phyloP scores from a whole-genome alignment of 2,888 invertebrate genomes.

The Scaptomyza flava region DNA sequence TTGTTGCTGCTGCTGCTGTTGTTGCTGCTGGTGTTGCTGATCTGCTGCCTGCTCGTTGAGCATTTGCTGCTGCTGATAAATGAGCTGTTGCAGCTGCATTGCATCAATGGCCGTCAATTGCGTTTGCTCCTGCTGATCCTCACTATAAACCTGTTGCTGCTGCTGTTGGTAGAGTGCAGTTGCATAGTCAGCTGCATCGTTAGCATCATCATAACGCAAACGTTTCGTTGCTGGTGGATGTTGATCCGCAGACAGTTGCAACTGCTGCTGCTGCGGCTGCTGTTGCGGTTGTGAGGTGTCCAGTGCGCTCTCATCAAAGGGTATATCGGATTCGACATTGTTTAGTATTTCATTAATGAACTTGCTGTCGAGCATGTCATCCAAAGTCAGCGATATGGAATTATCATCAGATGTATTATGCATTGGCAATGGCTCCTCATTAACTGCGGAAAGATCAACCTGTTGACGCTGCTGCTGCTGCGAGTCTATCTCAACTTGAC shows the following conservation, averaged over 20 bases:
- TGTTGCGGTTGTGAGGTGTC: constrained; percentile 60
- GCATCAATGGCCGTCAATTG: constrained; percentile 75
- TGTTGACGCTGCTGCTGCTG: constrained; percentile 46
- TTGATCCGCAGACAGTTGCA: constrained; percentile 28
- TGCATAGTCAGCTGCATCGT: constrained; percentile 53
- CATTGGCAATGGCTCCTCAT: constrained; percentile 62
- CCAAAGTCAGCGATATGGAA: constrained; percentile 80
- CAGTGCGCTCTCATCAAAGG: constrained; percentile 80
- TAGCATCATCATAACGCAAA: constrained; percentile 75
- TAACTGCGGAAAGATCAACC: constrained; percentile 43
- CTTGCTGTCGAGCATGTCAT: constrained; percentile 82
- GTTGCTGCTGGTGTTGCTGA: constrained; percentile 44
- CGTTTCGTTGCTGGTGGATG: constrained; percentile 70
- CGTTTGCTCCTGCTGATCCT: constrained; percentile 59
- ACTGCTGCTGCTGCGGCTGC: constrained; percentile 44
- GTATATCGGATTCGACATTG: constrained; percentile 74
- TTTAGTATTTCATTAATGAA: constrained; percentile 82
- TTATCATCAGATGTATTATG: constrained; percentile 81
- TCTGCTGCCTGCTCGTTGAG: constrained; percentile 56
- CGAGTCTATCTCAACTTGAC: constrained; percentile 38
- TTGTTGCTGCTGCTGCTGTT: constrained; percentile 64
- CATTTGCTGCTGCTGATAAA: constrained; percentile 78
- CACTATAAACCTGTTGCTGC: constrained; percentile 56
- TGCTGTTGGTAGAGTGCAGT: constrained; percentile 64
- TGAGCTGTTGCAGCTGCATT: constrained; percentile 79